Base-by-base conservation (phyloP, 2,113 vertebrate genomes). In the Nanorana parkeri region DNA sequence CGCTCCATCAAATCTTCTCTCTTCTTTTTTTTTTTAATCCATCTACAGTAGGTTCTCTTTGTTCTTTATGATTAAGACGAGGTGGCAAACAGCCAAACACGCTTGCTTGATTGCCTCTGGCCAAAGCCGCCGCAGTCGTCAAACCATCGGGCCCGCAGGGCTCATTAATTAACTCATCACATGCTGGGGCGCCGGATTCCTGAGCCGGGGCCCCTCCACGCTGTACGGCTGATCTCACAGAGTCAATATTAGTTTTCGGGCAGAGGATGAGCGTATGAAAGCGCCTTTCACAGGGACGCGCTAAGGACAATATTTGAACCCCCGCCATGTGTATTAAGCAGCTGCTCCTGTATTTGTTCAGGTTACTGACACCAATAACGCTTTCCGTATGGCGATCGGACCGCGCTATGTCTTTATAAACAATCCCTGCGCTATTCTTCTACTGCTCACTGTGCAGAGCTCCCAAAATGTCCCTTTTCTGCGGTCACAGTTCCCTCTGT, bases 81-180 rank as follows among this genome's bases (percentile, higher is more conserved):
- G 13, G 51, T 23, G 20, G 36, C 47, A 24, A 26, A 75, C 67
- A 81, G 47, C 56, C 68, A 73, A 63, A 75, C 64, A 54, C 56
- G 56, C 74, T 0, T n/a, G 0, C 0, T 0, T 26, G 21, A 77
- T 77, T 32, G 52, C 67, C 51, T 64, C 15, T n/a, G 4, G 29
- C 63, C 47, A 78, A 52, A 7, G 0, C 3, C 21, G 32, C n/a
- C 28, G 0, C 54, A 58, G n/a, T 0, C 47, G 5, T 21, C 64
- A 29, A n/a, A 58, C 65, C 77, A 60, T 52, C 65, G 17, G 36
- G 28, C 66, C 65, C 19, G 19, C 2, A 36, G 63, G 55, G 3
- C 52, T 68, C 51, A 16, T 56, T 78, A 78, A 67, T 78, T 78
- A 78, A 78, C 77, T 54, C 77, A 29, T 55, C 24, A 66, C 23